A percentile compares a stretch with the other conserved stretches of the same genome.
Evolutionary conservation across 2,888 invertebrate genomes (phyloP).

Genomic region (Lepetodrilus schrolli): DNA sequence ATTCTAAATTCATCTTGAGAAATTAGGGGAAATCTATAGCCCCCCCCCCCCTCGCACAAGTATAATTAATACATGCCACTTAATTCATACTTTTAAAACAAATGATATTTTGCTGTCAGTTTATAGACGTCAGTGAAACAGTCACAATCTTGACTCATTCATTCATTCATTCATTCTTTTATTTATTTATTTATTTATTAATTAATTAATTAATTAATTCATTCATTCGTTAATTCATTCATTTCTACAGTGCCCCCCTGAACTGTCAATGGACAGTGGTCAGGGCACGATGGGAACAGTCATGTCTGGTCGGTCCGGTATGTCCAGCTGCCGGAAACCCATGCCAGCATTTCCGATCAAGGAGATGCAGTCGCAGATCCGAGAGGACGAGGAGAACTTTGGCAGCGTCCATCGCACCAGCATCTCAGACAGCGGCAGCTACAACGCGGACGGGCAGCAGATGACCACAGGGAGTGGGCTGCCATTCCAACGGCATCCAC

Average conservation of each 20-base stretch:
- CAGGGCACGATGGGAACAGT: constrained; percentile 68
- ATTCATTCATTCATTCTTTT: too few relatives aligned
- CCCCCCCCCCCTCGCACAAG: too few relatives aligned
- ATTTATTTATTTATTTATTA: too few relatives aligned
- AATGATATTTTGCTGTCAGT: too few relatives aligned
- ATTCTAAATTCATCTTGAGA: too few relatives aligned
- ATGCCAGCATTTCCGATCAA: constrained; percentile 52
- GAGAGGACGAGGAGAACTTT: constrained; percentile 55
- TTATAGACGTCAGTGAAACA: too few relatives aligned
- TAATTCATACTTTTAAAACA: too few relatives aligned
- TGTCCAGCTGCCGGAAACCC: constrained; percentile 46
- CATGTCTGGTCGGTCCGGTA: constrained; percentile 52
- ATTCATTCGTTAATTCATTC: too few relatives aligned
- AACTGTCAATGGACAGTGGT: constrained; percentile 73
- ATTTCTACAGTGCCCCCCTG: constrained; percentile 55
- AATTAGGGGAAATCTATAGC: too few relatives aligned
- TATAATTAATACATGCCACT: too few relatives aligned
- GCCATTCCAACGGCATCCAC: constrained; percentile 54
- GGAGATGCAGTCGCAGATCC: constrained; percentile 48
- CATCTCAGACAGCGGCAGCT: constrained; percentile 6
- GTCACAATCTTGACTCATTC: too few relatives aligned
- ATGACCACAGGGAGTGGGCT: constrained; percentile 32
- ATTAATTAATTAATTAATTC: too few relatives aligned
- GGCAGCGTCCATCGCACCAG: constrained; percentile 21
- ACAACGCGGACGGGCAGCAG: background rate